Percentiles rank a stretch among this genome's conserved stretches.
Conservation (phyloP, 1,140 invertebrate genomes). For the Meloidogyne floridensis region DNA sequence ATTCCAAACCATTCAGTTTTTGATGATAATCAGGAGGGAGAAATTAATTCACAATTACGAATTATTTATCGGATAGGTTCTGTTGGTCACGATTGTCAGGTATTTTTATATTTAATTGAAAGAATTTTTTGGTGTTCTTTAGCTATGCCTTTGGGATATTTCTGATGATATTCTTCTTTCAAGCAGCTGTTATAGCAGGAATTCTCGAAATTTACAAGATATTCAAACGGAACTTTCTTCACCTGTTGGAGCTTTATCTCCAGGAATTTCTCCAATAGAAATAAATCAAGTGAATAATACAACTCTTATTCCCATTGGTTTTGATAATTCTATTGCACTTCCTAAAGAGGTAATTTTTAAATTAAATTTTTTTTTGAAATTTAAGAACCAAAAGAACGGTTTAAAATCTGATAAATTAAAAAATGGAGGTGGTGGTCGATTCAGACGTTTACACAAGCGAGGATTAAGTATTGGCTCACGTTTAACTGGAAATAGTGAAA, state of each 20-base stretch:
- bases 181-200: background rate
- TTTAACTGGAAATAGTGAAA: slow-evolving; percentile 27
- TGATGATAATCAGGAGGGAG: slow-evolving; percentile 1
- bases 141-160: slow-evolving; percentile 95
- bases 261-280: slow-evolving; percentile 24
- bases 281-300: slow-evolving; percentile 19
- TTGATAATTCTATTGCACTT: slow-evolving; percentile 20
- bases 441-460: slow-evolving; percentile 73
- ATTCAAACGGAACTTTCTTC: slow-evolving; percentile 3
- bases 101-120: background rate
- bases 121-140: slow-evolving; percentile 58
- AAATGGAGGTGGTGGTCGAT: slow-evolving; percentile 67
- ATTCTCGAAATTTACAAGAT: background rate
- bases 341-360: slow-evolving; percentile 43
- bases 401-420: slow-evolving; percentile 65
- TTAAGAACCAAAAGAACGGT: slow-evolving; percentile 46
- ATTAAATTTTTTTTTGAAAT: background rate
- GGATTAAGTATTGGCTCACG: slow-evolving; percentile 53
- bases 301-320: slow-evolving; percentile 37
- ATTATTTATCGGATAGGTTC: slow-evolving; percentile 82
- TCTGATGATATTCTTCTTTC: slow-evolving; percentile 80
- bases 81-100: slow-evolving; percentile 88
- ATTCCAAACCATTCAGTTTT: background rate
- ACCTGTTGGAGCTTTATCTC: background rate
- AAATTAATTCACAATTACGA: slow-evolving; percentile 21